phyloP scores from a whole-genome alignment of 2,797 vertebrate genomes.

The Megaceryle alcyon region DNA sequence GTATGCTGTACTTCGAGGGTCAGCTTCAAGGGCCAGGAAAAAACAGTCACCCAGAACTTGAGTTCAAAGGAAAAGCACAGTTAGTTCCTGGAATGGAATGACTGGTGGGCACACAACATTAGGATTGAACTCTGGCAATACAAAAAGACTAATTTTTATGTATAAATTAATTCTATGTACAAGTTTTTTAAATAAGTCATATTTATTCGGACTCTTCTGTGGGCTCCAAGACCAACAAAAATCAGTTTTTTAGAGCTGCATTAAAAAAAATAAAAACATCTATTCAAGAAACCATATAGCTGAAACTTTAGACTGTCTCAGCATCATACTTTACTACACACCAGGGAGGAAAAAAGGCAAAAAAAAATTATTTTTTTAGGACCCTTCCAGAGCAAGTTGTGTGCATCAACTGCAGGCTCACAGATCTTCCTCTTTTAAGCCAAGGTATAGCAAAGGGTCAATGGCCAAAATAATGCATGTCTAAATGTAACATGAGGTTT shows the following conservation, averaged over 20 bases:
- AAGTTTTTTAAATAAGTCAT: neutral
- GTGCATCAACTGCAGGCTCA: neutral
- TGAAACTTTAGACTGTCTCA: neutral
- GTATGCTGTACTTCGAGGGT: neutral
- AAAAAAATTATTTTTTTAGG: neutral
- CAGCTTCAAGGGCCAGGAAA: slow-evolving; percentile 4
- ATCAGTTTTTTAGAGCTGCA: neutral
- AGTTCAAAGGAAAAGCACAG: slow-evolving; percentile 12
- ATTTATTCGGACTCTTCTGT: neutral
- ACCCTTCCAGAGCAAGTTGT: neutral
- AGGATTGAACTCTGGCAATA: neutral
- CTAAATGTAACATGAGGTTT: neutral
- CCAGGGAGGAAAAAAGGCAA: neutral
- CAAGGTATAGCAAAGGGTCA: neutral
- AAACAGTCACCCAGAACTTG: neutral
- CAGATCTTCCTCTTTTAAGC: neutral
- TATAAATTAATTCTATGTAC: neutral
- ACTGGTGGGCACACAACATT: neutral
- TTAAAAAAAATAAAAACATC: neutral
- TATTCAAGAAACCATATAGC: neutral
- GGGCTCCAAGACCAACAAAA: neutral
- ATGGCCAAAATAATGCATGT: neutral
- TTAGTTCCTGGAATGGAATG: neutral
- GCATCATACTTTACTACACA: neutral
- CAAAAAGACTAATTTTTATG: neutral